These are phyloP conservation scores for Andrena trimmerana DNA, from an alignment of 2,888 invertebrate genomes.

Conservation along the genomic window DNA sequence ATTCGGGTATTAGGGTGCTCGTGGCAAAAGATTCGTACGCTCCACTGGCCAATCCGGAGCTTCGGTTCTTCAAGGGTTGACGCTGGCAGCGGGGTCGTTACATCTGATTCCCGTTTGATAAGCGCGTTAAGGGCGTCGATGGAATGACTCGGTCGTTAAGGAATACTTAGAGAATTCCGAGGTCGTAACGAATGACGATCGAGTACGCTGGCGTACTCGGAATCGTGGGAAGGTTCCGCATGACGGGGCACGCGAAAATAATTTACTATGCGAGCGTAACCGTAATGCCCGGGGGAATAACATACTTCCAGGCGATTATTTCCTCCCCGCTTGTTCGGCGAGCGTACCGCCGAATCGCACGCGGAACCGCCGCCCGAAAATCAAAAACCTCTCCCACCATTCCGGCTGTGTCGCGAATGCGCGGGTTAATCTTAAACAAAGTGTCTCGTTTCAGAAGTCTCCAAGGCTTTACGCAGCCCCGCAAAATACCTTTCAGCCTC, in stretches of 20 bases:
- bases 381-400: background rate
- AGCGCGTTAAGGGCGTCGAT: background rate
- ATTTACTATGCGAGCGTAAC: constrained; percentile 63
- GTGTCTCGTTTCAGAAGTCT: too few species aligned
- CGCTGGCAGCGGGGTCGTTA: background rate
- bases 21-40: too few species aligned
- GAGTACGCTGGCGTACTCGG: constrained; percentile 17
- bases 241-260: constrained; percentile 63
- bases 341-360: background rate
- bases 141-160: background rate
- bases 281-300: constrained; percentile 53
- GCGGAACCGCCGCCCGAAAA: background rate
- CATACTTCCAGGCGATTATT: constrained; percentile 55
- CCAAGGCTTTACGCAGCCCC: too few species aligned
- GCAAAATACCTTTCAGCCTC: too few species aligned
- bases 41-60: background rate
- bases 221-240: constrained; percentile 72
- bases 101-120: background rate
- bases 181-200: constrained; percentile 23
- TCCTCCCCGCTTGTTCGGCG: constrained; percentile 25
- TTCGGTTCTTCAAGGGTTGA: background rate
- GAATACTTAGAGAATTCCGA: constrained; percentile 20
- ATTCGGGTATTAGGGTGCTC: too few species aligned
- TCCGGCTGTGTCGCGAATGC: background rate
- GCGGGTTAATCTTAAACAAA: too few species aligned